These are phyloP conservation scores for Diploptera punctata DNA, from an alignment of 2,888 invertebrate species.

Conservation along the genomic window DNA sequence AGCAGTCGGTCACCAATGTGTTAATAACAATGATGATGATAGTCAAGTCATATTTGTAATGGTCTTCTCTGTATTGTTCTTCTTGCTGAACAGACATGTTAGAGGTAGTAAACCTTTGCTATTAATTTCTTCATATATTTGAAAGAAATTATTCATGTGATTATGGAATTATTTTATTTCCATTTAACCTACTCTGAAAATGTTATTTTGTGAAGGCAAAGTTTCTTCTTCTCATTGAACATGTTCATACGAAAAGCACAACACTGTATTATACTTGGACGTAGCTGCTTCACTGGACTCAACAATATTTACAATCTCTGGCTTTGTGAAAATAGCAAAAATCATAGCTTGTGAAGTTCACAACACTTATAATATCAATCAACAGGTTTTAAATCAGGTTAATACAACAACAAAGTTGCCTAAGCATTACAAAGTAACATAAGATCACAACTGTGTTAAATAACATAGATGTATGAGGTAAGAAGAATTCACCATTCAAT, in stretches of 20 bases:
- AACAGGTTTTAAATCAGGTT: neutral
- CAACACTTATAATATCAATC: neutral
- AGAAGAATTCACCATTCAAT: no score
- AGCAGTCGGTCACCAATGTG: no score
- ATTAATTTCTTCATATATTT: neutral
- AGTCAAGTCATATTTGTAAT: no score
- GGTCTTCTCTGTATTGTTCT: no score
- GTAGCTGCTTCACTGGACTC: slow-evolving; percentile 6
- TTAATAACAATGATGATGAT: no score
- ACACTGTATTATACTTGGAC: slow-evolving; percentile 10
- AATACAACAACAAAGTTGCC: slow-evolving; percentile 17
- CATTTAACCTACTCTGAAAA: neutral
- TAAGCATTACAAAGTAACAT: no score
- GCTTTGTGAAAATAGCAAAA: slow-evolving; percentile 6
- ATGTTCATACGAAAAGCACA: neutral
- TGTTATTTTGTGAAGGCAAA: neutral
- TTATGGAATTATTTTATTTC: slow-evolving; percentile 17
- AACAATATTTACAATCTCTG: slow-evolving; percentile 7
- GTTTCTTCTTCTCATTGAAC: neutral
- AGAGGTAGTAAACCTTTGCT: slow-evolving; percentile 14
- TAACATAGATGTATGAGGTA: no score
- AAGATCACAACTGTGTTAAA: no score
- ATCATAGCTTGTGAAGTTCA: neutral
- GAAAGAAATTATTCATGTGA: neutral
- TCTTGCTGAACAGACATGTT: no score